A percentile compares a stretch with the other conserved stretches of the same genome.
Evolutionary conservation across 2,113 vertebrate genomes (phyloP).

Genomic region (Benitochromis conjunctus): DNA sequence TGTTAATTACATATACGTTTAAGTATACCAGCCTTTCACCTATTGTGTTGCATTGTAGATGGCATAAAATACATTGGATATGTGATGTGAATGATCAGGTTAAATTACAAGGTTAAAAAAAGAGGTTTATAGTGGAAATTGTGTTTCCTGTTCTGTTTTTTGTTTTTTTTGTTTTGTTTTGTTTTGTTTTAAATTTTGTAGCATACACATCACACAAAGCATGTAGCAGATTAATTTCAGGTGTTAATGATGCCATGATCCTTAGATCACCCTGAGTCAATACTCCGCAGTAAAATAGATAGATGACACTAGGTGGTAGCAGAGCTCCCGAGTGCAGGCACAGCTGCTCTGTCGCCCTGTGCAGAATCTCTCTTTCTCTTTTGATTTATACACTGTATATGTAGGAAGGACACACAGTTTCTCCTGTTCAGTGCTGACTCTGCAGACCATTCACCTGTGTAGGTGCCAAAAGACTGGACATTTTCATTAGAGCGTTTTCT

Average conservation of each 20-base stretch:
- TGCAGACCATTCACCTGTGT: background rate
- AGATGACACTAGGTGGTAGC: slow-evolving; percentile 69
- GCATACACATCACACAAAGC: background rate
- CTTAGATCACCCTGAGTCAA: background rate
- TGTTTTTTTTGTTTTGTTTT: background rate
- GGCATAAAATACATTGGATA: background rate
- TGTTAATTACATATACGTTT: background rate
- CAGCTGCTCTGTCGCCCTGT: background rate
- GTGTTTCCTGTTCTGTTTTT: background rate
- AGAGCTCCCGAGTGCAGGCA: slow-evolving; percentile 44
- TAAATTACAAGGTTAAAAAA: background rate
- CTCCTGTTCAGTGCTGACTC: background rate
- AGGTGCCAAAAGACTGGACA: background rate
- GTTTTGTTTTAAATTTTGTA: too few species aligned
- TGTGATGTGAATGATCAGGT: background rate
- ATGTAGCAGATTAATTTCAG: background rate
- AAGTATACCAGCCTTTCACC: background rate
- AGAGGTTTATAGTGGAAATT: background rate
- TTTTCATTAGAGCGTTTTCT: background rate
- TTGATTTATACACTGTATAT: slow-evolving; percentile 22
- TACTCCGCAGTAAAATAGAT: slow-evolving; percentile 26
- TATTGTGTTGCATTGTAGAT: background rate
- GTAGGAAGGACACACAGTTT: background rate
- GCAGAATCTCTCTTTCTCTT: slow-evolving; percentile 24
- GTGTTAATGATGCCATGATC: background rate